These are phyloP conservation scores for Tragopan temminckii DNA, from an alignment of 2,797 vertebrate species.

Conservation along the genomic window DNA sequence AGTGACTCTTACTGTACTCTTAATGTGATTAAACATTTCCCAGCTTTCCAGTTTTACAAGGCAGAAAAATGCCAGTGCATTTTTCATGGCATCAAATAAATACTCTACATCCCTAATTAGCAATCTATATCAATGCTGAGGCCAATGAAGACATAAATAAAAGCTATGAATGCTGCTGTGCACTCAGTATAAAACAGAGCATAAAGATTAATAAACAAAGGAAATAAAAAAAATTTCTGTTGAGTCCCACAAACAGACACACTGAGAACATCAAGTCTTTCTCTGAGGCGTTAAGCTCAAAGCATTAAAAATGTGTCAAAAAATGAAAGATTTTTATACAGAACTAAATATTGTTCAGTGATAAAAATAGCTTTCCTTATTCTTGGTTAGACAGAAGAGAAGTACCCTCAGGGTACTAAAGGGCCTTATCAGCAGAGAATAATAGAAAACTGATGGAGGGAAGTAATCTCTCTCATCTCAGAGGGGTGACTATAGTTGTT, in stretches of 20 bases:
- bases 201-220: constrained; percentile 56
- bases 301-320: constrained; percentile 41
- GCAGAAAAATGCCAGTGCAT: constrained; percentile 8
- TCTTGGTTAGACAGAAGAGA: constrained; percentile 57
- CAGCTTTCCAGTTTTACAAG: constrained; percentile 24
- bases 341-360: constrained; percentile 60
- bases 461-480: constrained; percentile 61
- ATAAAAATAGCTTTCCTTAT: constrained; percentile 69
- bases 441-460: constrained; percentile 69
- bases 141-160: constrained; percentile 29
- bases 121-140: background rate
- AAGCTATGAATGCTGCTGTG: background rate
- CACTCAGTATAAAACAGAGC: background rate
- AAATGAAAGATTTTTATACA: constrained; percentile 56
- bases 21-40: constrained; percentile 24
- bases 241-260: background rate
- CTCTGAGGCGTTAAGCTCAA: constrained; percentile 47
- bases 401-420: constrained; percentile 53
- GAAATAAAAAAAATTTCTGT: constrained; percentile 42
- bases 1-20: constrained; percentile 18
- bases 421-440: constrained; percentile 67
- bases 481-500: constrained; percentile 56
- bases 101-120: constrained; percentile 30
- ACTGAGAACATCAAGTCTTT: constrained; percentile 11
- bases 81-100: constrained; percentile 27